A percentile compares a stretch with the other conserved stretches of the same genome.
phyloP scores from a whole-genome alignment of 2,888 invertebrate species.

The Pseudococcus viburni region DNA sequence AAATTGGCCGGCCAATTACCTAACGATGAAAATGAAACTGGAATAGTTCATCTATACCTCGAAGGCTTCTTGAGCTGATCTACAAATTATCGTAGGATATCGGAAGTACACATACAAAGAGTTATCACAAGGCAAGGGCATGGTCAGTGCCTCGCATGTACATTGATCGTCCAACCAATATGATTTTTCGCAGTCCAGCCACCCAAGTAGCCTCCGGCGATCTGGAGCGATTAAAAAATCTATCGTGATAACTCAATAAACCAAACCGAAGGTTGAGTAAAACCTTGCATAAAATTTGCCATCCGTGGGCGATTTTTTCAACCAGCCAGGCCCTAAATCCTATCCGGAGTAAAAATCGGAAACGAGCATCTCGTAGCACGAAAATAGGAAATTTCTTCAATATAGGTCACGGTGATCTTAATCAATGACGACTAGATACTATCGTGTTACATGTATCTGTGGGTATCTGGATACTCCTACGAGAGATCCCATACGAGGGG shows the following conservation, averaged over 20 bases:
- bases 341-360: background rate
- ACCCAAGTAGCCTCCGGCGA: background rate
- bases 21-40: background rate
- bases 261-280: background rate
- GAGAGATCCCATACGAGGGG: background rate
- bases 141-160: background rate
- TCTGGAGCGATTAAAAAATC: background rate
- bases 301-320: constrained; percentile 36
- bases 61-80: background rate
- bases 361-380: background rate
- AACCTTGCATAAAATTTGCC: constrained; percentile 41
- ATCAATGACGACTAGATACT: constrained; percentile 31
- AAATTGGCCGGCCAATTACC: background rate
- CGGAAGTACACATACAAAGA: background rate
- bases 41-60: background rate
- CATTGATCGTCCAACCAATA: too few species aligned
- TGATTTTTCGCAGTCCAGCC: background rate
- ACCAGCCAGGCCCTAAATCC: background rate
- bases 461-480: constrained; percentile 14
- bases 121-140: background rate
- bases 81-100: background rate
- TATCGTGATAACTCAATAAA: constrained; percentile 28
- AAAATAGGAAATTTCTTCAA: constrained; percentile 55
- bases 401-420: constrained; percentile 45
- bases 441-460: background rate